Conservation (phyloP, 2,888 invertebrate species). For the Agelastica alni region DNA sequence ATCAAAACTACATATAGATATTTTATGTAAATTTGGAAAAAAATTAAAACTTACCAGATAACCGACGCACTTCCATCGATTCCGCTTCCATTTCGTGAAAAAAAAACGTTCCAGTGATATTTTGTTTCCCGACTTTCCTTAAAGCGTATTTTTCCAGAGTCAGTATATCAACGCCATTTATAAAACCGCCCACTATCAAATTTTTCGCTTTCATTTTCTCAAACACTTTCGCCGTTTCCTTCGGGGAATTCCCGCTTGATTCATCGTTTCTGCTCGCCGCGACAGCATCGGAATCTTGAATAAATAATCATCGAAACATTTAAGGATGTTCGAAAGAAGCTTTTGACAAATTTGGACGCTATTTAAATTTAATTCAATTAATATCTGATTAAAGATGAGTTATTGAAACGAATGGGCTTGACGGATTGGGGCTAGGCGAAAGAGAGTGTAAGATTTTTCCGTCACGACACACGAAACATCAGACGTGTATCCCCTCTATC, state of each 20-base stretch:
- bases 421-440: too few relatives aligned
- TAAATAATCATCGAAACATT: not conserved
- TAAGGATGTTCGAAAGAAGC: not conserved
- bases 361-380: too few relatives aligned
- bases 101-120: constrained; percentile 50
- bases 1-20: too few relatives aligned
- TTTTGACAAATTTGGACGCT: too few relatives aligned
- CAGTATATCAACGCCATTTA: constrained; percentile 59
- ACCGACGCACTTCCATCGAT: constrained; percentile 12
- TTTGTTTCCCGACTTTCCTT: constrained; percentile 58
- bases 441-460: too few relatives aligned
- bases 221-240: constrained; percentile 34
- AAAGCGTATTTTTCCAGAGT: constrained; percentile 57
- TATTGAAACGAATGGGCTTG: too few relatives aligned
- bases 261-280: not conserved
- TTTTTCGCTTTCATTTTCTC: constrained; percentile 52
- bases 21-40: too few relatives aligned
- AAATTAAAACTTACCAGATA: constrained; percentile 31
- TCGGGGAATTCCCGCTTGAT: not conserved
- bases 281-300: not conserved
- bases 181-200: constrained; percentile 54
- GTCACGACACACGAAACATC: too few relatives aligned
- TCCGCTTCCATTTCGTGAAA: constrained; percentile 51
- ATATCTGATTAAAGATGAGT: too few relatives aligned
- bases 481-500: too few relatives aligned